Percentiles rank a stretch among this genome's conserved stretches.
Conservation (phyloP, 2,888 invertebrate genomes). For the Geophilus truncorum region DNA sequence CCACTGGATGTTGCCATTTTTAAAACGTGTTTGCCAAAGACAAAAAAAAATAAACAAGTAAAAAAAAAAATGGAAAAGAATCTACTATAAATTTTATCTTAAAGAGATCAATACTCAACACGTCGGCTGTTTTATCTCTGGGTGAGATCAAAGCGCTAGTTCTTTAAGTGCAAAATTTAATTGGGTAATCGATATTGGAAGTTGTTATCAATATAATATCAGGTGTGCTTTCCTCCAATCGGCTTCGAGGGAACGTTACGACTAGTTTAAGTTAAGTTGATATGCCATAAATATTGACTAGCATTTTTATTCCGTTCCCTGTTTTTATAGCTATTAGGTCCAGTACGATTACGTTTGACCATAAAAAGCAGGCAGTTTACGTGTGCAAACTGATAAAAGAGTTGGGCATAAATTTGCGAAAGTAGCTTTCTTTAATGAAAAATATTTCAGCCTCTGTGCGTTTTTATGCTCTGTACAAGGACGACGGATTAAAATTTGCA, state of each 20-base stretch:
- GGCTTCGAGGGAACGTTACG: not conserved
- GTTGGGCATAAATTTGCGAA: not conserved
- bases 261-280: constrained; percentile 12
- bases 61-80: not conserved
- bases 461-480: not conserved
- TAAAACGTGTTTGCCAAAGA: not conserved
- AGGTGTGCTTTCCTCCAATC: not conserved
- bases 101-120: not conserved
- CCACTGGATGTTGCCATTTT: not conserved
- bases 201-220: constrained; percentile 13
- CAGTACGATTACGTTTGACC: not conserved
- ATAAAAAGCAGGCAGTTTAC: constrained; percentile 1
- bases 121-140: not conserved
- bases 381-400: constrained; percentile 2
- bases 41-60: too few species aligned
- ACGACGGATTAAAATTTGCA: not conserved
- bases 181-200: not conserved
- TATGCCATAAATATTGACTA: constrained; percentile 20
- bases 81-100: not conserved
- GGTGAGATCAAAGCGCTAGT: not conserved
- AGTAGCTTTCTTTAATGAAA: not conserved
- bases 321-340: not conserved
- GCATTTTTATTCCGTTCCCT: not conserved
- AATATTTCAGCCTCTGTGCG: not conserved
- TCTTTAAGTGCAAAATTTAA: not conserved